Base-by-base conservation (phyloP, 2,113 vertebrate species). In the Esox niger region DNA sequence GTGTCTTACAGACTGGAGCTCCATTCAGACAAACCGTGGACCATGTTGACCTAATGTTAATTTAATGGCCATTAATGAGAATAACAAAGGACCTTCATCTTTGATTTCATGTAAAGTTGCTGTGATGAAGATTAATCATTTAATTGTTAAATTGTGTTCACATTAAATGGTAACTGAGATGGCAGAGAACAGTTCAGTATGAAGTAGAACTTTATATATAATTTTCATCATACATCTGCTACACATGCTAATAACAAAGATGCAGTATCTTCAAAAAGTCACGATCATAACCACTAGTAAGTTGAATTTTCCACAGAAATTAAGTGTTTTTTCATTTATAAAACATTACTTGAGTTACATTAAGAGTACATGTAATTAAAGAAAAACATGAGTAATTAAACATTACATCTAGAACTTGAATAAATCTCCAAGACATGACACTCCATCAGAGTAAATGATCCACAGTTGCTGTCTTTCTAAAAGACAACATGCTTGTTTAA, bases 61-160 rank as follows among this genome's bases (percentile, higher is more conserved):
- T 15, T 27, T 59, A 27, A 54, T 46, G 62, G 21, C 43, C 30
- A 43, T 10, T 43, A 43, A 43, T 43, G 38, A 17, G 11, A 43
- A 43, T 43, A 43, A 15, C 3, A 43, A 17, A 15, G 17, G 1
- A 60, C 21, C 55, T 21, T 62, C 52, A 49, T 66, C 29, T 62
- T 65, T 30, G 69, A 52, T 33, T n/a, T 49, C 64, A 9, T 58
- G 57, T 69, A 68, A 65, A 10, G 15, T 43, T 58, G 15, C 29
- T 29, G 23, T 30, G 26, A 17, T n/a, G 31, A n/a, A 27, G 21
- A 33, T 3, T 31, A 17, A 15, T 43, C 1, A 43, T 15, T 43
- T 43, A 3, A 38, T 8, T 4, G n/a, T n/a, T n/a, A n/a, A n/a
- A n/a, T n/a, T n/a, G n/a, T n/a, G n/a, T n/a, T 13, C 35, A 38